These are phyloP conservation scores for Andrena bicolor DNA, from an alignment of 2,888 invertebrate genomes.

Conservation along the genomic window DNA sequence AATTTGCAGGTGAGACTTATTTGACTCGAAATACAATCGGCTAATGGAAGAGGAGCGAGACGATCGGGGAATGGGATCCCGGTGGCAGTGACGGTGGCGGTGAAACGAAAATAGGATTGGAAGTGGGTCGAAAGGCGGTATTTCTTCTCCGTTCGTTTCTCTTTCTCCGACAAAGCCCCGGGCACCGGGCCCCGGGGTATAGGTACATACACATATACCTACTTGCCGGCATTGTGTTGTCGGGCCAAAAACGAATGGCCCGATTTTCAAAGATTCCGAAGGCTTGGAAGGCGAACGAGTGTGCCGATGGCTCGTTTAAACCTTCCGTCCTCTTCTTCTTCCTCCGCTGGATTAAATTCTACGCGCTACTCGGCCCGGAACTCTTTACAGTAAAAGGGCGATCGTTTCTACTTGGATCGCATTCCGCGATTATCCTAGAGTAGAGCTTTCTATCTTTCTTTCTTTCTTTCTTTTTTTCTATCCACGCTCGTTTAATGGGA, in stretches of 20 bases:
- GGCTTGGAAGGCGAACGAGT: constrained; percentile 56
- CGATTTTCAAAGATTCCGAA: constrained; percentile 71
- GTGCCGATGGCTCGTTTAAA: constrained; percentile 59
- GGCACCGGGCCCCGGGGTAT: neutral
- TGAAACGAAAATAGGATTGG: constrained; percentile 73
- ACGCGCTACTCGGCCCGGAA: constrained; percentile 37
- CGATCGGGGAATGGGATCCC: constrained; percentile 14
- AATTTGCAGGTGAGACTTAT: constrained; percentile 74
- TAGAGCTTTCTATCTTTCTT: neutral
- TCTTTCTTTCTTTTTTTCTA: constrained; percentile 9
- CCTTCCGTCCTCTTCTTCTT: constrained; percentile 14
- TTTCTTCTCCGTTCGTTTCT: constrained; percentile 68
- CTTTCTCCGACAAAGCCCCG: constrained; percentile 48
- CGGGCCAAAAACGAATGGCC: constrained; percentile 66
- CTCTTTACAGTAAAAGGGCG: constrained; percentile 36
- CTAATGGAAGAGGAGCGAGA: constrained; percentile 75
- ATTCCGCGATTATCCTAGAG: constrained; percentile 34
- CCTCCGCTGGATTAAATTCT: constrained; percentile 55
- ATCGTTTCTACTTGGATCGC: constrained; percentile 42
- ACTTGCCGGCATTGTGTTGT: constrained; percentile 59
- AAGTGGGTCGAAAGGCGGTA: constrained; percentile 67
- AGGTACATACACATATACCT: constrained; percentile 32
- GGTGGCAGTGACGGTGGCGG: constrained; percentile 1
- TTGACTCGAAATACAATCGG: constrained; percentile 77
- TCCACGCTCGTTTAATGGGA: neutral